Base-by-base conservation (phyloP, 2,797 vertebrate genomes). In the Lindbergichthys nudifrons region DNA sequence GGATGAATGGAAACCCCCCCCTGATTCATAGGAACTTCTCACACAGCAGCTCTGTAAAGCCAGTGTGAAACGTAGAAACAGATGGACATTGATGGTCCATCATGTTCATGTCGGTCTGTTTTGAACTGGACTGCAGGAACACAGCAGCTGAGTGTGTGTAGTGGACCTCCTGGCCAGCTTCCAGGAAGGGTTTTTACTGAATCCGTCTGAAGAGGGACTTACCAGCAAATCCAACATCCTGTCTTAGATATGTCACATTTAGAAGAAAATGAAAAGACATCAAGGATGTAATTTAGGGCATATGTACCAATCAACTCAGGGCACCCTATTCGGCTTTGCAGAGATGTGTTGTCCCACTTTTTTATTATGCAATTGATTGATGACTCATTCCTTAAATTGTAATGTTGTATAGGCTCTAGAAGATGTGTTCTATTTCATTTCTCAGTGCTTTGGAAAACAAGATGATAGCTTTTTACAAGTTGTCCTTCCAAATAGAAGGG, bases 1-100 rank as follows among this genome's bases (percentile, higher is more conserved):
- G 59, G 67, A 58, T 85, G 74, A 71, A 74, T 84, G 82, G 86
- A 76, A 78, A 75, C 21, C 70, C 73, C 32, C 13, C 36, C 18
- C 51, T 52, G 10, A 30, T 79, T 74, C 57, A 64, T 46, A 68
- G 63, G 30, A 72, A 56, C 60, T 14, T 61, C 57, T 45, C 79
- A 82, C 78, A 88, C 74, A 77, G 80, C 64, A 58, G 78, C 75
- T 80, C 72, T 76, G 82, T 86, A 68, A 82, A 84, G 66, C 77
- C 73, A 54, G 72, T 73, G 85, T 90, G 90, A 90, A 86, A 61
- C 67, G 1, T 48, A 73, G 82, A 83, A 89, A 81, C 90, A 90
- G 92, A 92, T 91, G 90, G 42, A 59, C n/a, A 30, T 10, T 19
- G 53, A 79, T 69, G 80, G 84, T 64, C 82, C 88, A 86, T 82